Evolutionary conservation across 1,140 invertebrate genomes (phyloP).

Genomic region (Zaprionus capensis): DNA sequence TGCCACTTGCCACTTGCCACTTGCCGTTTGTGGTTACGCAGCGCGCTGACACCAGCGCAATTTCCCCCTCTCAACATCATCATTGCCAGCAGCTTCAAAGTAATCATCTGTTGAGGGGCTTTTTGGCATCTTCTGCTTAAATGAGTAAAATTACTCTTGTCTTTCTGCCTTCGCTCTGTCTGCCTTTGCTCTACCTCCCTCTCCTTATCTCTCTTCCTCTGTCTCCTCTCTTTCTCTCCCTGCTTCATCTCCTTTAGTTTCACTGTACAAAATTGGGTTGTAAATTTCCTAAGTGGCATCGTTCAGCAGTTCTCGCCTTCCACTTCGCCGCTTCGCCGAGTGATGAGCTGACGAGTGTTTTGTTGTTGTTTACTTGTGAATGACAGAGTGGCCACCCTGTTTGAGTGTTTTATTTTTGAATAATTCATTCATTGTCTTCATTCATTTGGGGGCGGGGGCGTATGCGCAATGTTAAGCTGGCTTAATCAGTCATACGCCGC

Average conservation of each 20-base stretch:
- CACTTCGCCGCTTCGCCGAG: neutral
- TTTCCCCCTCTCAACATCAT: slow-evolving; percentile 23
- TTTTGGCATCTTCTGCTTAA: slow-evolving; percentile 35
- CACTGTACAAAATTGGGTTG: slow-evolving; percentile 61
- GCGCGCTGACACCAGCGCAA: slow-evolving; percentile 29
- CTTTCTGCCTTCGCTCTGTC: neutral
- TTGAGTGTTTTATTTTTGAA: slow-evolving; percentile 69
- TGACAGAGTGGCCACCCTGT: slow-evolving; percentile 10
- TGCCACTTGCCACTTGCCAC: slow-evolving; percentile 51
- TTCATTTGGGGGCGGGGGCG: slow-evolving; percentile 25
- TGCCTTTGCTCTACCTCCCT: neutral
- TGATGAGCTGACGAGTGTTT: slow-evolving; percentile 49
- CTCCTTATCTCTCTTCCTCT: neutral
- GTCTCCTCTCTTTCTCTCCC: neutral
- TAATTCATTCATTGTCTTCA: slow-evolving; percentile 58
- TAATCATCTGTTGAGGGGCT: slow-evolving; percentile 12
- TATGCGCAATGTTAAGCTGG: slow-evolving; percentile 55
- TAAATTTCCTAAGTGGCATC: slow-evolving; percentile 61
- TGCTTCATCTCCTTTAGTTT: slow-evolving; percentile 27
- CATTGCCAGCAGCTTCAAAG: slow-evolving; percentile 46
- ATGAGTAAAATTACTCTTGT: slow-evolving; percentile 64
- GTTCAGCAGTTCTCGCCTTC: slow-evolving; percentile 28
- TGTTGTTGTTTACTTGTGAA: slow-evolving; percentile 66
- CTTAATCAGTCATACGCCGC: slow-evolving; percentile 62
- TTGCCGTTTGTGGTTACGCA: slow-evolving; percentile 57